Conservation (phyloP, 1,140 invertebrate species). For the Ephestia elutella region DNA sequence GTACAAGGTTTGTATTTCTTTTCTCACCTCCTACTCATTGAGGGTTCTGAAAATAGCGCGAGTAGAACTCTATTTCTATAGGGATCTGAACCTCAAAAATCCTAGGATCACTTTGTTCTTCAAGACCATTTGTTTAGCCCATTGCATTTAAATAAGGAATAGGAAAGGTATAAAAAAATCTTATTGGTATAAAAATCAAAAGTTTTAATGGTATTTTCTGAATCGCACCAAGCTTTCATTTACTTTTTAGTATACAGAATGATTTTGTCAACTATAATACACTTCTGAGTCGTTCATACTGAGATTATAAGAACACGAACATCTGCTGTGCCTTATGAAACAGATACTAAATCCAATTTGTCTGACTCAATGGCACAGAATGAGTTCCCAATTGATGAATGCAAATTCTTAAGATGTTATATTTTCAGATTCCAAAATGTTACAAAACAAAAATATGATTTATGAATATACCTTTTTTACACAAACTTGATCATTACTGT, state of each 20-base stretch:
- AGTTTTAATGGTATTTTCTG: constrained; percentile 75
- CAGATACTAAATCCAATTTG: constrained; percentile 59
- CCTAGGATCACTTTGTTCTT: too few relatives aligned
- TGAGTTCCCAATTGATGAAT: constrained; percentile 29
- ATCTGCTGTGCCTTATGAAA: constrained; percentile 52
- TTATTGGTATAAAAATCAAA: constrained; percentile 74
- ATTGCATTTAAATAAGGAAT: neutral
- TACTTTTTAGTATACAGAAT: constrained; percentile 74
- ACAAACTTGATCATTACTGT: constrained; percentile 46
- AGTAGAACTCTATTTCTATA: too few relatives aligned
- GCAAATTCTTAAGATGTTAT: constrained; percentile 25
- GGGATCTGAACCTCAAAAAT: too few relatives aligned
- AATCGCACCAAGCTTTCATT: constrained; percentile 74
- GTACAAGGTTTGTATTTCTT: too few relatives aligned
- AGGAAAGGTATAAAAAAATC: constrained; percentile 45
- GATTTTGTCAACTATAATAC: constrained; percentile 71
- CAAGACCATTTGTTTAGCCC: too few relatives aligned
- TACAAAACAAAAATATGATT: constrained; percentile 5
- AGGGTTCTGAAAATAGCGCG: too few relatives aligned
- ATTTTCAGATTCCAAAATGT: neutral
- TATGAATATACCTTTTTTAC: constrained; percentile 23
- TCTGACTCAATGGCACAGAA: constrained; percentile 69
- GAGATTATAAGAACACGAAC: constrained; percentile 58
- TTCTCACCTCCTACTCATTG: too few relatives aligned
- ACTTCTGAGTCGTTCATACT: constrained; percentile 50